Evolutionary conservation across 2,113 vertebrate species (phyloP), one percentile per base, ranked within the genome.

Genomic region (Corythoichthys intestinalis): DNA sequence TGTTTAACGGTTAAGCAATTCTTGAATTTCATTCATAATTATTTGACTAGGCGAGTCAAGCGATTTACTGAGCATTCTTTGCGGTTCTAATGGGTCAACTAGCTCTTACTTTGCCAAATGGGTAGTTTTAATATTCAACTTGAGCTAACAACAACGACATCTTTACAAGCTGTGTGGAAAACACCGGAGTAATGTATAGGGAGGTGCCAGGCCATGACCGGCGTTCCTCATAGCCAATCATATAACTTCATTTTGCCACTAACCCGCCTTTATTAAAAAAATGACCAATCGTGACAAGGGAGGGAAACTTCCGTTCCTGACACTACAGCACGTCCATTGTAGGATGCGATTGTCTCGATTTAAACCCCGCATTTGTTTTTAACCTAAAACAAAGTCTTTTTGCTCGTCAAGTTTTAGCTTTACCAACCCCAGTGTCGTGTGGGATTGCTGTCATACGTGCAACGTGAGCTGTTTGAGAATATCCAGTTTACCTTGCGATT

Each of bases 261-360:
- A 49, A 12, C 4, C 69, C 85, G 83, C 77, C 90, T 88, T 65
- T 7, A 0, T 0, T 4, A 0, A 0, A 46, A 58, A 76, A 57
- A 0, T 1, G 70, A 2, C 91, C 89, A 92, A 91, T 92, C 17
- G 10, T 0, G 0, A n/a, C 3, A 5, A 17, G 3, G 17, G 17
- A 77, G 44, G 8, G 39, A 60, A 70, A 92, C 87, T 94, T 95
- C 93, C 93, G 91, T 84, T 82, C 69, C 73, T 6, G 20, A 54
- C 75, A 69, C 74, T 79, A 80, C 74, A 86, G 87, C 86, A 74
- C 84, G 86, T 88, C 86, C 84, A 88, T 91, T 91, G 91, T 91
- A 88, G 64, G 67, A 70, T 2, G 47, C 83, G 78, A 52, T 78
- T 72, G 68, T 75, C 53, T 53, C 62, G 52, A 10, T 47, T 68